phyloP scores from a whole-genome alignment of 2,888 invertebrate species.

The Biston stratarius region DNA sequence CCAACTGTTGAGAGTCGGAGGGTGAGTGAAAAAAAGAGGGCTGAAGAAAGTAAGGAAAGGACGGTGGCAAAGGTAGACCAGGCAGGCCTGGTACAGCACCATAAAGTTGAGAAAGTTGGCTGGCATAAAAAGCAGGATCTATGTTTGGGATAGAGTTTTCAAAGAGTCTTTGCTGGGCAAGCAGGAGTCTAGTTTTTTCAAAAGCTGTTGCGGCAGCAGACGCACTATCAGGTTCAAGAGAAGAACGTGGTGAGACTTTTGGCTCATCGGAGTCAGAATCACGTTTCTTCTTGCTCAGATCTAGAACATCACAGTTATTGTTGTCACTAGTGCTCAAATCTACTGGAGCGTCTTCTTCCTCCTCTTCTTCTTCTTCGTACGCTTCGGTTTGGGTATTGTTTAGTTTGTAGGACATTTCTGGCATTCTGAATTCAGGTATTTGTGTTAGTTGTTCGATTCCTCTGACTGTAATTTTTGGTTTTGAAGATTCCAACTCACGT shows the following conservation, averaged over 20 bases:
- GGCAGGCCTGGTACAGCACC: conserved; percentile 85
- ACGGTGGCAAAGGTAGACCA: conserved; percentile 83
- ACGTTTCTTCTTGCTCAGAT: conserved; percentile 92
- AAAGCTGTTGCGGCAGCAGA: conserved; percentile 74
- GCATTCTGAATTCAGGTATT: conserved; percentile 80
- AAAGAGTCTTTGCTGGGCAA: conserved; percentile 89
- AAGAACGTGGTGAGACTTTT: conserved; percentile 76
- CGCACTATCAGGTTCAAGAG: conserved; percentile 73
- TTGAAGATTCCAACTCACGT: conserved; percentile 71
- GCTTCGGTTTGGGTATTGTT: conserved; percentile 70
- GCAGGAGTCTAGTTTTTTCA: conserved; percentile 86
- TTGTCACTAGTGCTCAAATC: conserved; percentile 89
- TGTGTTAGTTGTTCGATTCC: conserved; percentile 88
- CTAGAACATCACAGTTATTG: conserved; percentile 89
- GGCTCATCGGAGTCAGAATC: conserved; percentile 71
- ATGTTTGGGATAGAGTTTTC: conserved; percentile 87
- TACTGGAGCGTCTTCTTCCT: conserved; percentile 87
- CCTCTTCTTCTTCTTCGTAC: conserved; percentile 83
- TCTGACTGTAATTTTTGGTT: conserved; percentile 87
- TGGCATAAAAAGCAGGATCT: conserved; percentile 88
- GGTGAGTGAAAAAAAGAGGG: conserved; percentile 84
- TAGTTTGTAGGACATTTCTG: conserved; percentile 67
- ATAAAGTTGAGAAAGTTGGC: conserved; percentile 88
- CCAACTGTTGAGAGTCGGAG: conserved; percentile 87
- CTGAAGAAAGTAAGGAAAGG: conserved; percentile 89